Evolutionary conservation across 1,140 invertebrate species (phyloP).

Genomic region (Heliothis subflexa): DNA sequence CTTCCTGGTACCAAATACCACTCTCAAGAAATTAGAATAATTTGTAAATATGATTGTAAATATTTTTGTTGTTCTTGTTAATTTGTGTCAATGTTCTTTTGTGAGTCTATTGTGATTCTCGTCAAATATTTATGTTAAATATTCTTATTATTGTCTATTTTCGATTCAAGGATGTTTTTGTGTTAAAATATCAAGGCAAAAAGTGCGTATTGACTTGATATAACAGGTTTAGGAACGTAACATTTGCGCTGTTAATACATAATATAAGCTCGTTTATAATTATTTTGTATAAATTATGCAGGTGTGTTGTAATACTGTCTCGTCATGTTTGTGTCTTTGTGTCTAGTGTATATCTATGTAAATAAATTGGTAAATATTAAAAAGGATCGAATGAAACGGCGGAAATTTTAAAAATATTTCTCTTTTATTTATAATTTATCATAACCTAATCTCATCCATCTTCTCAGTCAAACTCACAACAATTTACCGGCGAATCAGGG

Average conservation of each 20-base stretch:
- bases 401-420: conserved; percentile 79
- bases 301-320: background rate
- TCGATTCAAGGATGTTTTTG: too few species aligned
- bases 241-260: too few species aligned
- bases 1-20: conserved; percentile 79
- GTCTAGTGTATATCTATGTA: background rate
- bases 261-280: too few species aligned
- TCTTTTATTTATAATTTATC: conserved; percentile 84
- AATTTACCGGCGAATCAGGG: conserved; percentile 70
- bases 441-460: conserved; percentile 79
- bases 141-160: background rate
- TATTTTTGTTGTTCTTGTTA: conserved; percentile 3
- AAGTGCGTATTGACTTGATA: too few species aligned
- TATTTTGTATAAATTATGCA: too few species aligned
- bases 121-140: conserved; percentile 4
- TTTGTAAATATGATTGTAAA: conserved; percentile 17
- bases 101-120: background rate
- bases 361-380: conserved; percentile 16
- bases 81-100: background rate
- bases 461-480: conserved; percentile 68
- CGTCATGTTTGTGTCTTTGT: background rate
- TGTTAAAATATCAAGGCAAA: too few species aligned
- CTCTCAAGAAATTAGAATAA: conserved; percentile 81
- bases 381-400: conserved; percentile 63
- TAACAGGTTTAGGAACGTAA: too few species aligned